A percentile compares a stretch with the other conserved stretches of the same genome.
Conservation (phyloP, 2,888 invertebrate species). For the Pristionchus fissidentatus region DNA sequence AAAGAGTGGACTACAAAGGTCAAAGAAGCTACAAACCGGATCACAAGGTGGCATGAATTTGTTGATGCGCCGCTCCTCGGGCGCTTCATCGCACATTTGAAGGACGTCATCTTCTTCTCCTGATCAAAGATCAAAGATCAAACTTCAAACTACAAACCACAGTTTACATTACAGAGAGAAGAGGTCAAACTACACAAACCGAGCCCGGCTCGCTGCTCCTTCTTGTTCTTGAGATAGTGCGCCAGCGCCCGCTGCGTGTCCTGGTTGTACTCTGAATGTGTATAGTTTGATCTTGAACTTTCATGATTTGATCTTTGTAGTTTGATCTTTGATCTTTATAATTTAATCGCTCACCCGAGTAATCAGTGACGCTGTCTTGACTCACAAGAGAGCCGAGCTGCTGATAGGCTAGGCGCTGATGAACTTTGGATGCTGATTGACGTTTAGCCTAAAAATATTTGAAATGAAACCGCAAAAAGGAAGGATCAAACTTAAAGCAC, state of each 20-base stretch:
- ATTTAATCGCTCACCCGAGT: conserved; percentile 16
- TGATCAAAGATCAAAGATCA: neutral
- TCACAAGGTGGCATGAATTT: neutral
- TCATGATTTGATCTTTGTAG: too few relatives aligned
- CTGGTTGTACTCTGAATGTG: conserved; percentile 28
- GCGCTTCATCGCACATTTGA: conserved; percentile 42
- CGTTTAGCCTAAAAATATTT: conserved; percentile 29
- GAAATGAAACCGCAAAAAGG: neutral
- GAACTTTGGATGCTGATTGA: neutral
- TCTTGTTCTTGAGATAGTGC: conserved; percentile 35
- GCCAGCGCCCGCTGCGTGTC: conserved; percentile 24
- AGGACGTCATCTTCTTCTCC: conserved; percentile 24
- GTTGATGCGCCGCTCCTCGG: conserved; percentile 42
- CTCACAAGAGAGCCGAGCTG: conserved; percentile 28
- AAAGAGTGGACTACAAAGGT: neutral
- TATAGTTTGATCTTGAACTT: neutral
- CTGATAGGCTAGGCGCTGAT: conserved; percentile 8
- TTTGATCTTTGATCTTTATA: conserved; percentile 6
- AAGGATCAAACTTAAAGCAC: neutral
- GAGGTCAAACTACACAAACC: neutral
- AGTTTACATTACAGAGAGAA: neutral
- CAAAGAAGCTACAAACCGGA: neutral
- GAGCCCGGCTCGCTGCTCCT: conserved; percentile 14
- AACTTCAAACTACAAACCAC: neutral
- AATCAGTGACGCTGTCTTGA: conserved; percentile 38